A percentile compares a stretch with the other conserved stretches of the same genome.
These are phyloP conservation scores for Axinella damicornis DNA, from an alignment of 37 sponge, comb jelly and placozoan species.

Conservation along the genomic window DNA sequence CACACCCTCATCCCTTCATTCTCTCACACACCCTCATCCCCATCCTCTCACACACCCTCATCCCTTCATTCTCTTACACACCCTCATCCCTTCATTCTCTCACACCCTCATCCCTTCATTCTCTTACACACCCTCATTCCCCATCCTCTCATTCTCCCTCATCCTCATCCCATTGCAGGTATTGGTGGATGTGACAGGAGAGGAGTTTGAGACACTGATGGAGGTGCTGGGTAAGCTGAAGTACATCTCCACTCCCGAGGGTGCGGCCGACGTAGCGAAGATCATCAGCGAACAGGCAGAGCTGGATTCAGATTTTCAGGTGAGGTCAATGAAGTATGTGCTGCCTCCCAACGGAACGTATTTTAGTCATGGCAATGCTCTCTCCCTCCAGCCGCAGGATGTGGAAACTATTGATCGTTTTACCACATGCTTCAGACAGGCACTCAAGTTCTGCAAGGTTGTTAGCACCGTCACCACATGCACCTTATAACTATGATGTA, in stretches of 20 bases:
- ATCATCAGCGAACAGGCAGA: constrained; percentile 68
- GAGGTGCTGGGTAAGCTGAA: constrained; percentile 54
- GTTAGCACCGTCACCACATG: too few species aligned
- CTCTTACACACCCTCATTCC: too few species aligned
- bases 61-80: too few species aligned
- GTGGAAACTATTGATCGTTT: constrained; percentile 55
- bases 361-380: too few species aligned
- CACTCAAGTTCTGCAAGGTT: constrained; percentile 76
- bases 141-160: neutral
- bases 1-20: neutral
- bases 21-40: neutral
- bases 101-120: neutral
- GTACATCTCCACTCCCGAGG: constrained; percentile 41
- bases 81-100: neutral
- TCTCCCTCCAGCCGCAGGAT: neutral
- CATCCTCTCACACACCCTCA: neutral
- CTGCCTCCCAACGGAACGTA: too few species aligned
- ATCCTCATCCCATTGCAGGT: constrained; percentile 32
- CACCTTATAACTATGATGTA: too few species aligned
- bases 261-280: constrained; percentile 37
- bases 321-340: neutral
- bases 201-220: constrained; percentile 65
- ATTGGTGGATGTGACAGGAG: constrained; percentile 59
- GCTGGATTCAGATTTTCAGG: constrained; percentile 66
- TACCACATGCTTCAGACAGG: constrained; percentile 62